Percentiles rank a stretch among this genome's conserved stretches.
These are phyloP conservation scores for pig (Sus scrofa) DNA, from an alignment of 2,113 vertebrate genomes.

Conservation along the genomic window T2T-Sscrofa CM000819.6:85852501-85853000, in stretches of 20 bases:
- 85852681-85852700: constrained; percentile 76
- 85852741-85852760: constrained; percentile 81
- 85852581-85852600: neutral
- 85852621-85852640: neutral
- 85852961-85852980: neutral
- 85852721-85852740: constrained; percentile 79
- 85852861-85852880: constrained; percentile 86
- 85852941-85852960: constrained; percentile 6
- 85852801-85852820: constrained; percentile 68
- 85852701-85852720: constrained; percentile 76
- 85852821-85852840: constrained; percentile 73
- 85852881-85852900: constrained; percentile 67
- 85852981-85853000: neutral
- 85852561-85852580: constrained; percentile 22
- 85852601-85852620: neutral
- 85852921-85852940: constrained; percentile 63
- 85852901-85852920: constrained; percentile 31
- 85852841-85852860: constrained; percentile 85
- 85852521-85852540: constrained; percentile 29
- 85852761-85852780: constrained; percentile 80
- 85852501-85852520: constrained; percentile 6
- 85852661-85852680: constrained; percentile 69
- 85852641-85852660: neutral
- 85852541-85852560: neutral
- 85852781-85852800: constrained; percentile 86